A percentile compares a stretch with the other conserved stretches of the same genome.
Conservation (phyloP, 2,888 invertebrate genomes). For the Lucinisca nassula region DNA sequence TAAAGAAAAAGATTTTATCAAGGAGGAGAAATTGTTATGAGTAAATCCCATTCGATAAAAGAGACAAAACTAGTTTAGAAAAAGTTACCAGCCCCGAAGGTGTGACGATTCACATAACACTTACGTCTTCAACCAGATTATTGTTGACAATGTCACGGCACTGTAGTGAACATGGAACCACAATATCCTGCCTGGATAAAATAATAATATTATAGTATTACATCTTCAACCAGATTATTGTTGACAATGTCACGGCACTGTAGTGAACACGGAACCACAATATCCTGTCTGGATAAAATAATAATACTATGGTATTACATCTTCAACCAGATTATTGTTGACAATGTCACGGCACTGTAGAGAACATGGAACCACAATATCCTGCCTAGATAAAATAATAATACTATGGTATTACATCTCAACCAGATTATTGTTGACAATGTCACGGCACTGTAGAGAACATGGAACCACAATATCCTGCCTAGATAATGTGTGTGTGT, state of each 20-base stretch:
- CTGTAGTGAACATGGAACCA: conserved; percentile 84
- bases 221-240: conserved; percentile 81
- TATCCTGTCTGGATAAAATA: not conserved
- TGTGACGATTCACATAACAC: too few relatives aligned
- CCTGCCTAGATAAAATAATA: conserved; percentile 80
- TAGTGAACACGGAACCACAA: conserved; percentile 82
- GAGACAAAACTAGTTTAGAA: too few relatives aligned
- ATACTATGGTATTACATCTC: conserved; percentile 84
- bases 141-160: conserved; percentile 79
- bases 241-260: conserved; percentile 82
- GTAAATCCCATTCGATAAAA: too few relatives aligned
- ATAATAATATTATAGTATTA: too few relatives aligned
- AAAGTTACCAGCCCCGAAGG: too few relatives aligned
- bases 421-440: conserved; percentile 78
- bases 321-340: conserved; percentile 79
- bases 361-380: conserved; percentile 83
- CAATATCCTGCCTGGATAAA: conserved; percentile 81
- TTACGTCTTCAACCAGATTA: conserved; percentile 83
- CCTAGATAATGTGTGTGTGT: too few relatives aligned
- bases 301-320: conserved; percentile 76
- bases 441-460: conserved; percentile 82
- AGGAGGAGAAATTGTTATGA: too few relatives aligned
- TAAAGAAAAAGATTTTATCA: too few relatives aligned
- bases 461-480: conserved; percentile 84
- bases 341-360: conserved; percentile 83